Conservation (phyloP, 1,140 invertebrate genomes). For the Philotrypesis tridentata region DNA sequence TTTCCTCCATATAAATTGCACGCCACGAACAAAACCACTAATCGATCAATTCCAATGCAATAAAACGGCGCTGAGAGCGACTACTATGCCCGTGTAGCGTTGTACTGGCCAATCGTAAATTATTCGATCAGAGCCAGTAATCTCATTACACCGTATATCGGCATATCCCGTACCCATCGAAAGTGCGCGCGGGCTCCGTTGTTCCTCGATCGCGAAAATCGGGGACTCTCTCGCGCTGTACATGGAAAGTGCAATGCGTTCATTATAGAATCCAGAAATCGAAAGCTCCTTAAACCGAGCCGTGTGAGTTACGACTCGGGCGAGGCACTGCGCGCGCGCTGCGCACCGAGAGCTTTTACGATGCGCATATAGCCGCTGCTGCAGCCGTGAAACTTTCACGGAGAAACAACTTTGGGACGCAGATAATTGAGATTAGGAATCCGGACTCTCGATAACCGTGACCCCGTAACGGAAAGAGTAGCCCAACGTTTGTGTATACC, state of each 20-base stretch:
- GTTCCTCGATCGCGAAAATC: not conserved
- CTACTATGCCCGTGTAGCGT: not conserved
- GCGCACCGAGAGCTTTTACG: not conserved
- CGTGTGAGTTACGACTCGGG: conserved; percentile 3
- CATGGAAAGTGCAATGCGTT: not conserved
- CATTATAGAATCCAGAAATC: not conserved
- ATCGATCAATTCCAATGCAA: conserved; percentile 35
- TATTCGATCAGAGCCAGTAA: conserved; percentile 12
- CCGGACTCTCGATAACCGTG: not conserved
- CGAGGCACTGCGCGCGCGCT: not conserved
- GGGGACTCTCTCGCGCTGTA: not conserved
- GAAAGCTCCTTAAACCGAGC: conserved; percentile 15
- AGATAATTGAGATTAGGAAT: not conserved
- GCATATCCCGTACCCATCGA: not conserved
- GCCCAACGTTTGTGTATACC: not conserved
- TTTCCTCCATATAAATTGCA: conserved; percentile 6
- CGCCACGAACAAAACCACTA: conserved; percentile 1
- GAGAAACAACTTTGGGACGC: not conserved
- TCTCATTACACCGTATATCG: not conserved
- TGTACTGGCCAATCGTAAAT: conserved; percentile 17
- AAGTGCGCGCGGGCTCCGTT: not conserved
- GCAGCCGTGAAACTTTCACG: conserved; percentile 14
- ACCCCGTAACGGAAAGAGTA: conserved; percentile 4
- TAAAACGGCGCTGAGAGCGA: not conserved
- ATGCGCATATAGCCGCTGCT: not conserved